phyloP scores from a whole-genome alignment of 1,140 invertebrate genomes.

The Wasmannia auropunctata region DNA sequence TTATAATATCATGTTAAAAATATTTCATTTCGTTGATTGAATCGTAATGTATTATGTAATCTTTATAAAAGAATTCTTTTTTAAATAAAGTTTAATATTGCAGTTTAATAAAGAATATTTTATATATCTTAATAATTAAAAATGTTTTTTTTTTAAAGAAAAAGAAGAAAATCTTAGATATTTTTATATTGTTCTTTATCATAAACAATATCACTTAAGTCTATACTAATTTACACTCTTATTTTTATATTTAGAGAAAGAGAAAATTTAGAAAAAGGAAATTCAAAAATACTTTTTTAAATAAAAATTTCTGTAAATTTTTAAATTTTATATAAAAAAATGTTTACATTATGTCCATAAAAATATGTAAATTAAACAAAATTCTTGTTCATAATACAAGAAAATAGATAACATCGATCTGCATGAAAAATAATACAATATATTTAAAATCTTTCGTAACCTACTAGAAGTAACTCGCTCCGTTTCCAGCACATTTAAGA shows the following conservation, averaged over 20 bases:
- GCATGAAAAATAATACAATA: background rate
- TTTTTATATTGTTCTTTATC: background rate
- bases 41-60: background rate
- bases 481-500: background rate
- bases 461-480: background rate
- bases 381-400: background rate
- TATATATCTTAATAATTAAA: background rate
- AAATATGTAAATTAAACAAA: conserved; percentile 3
- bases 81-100: background rate
- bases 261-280: background rate
- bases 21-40: background rate
- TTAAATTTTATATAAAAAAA: background rate
- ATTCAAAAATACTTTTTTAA: background rate
- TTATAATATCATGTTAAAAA: background rate
- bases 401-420: background rate
- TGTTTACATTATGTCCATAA: background rate
- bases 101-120: background rate
- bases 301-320: background rate
- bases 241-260: background rate
- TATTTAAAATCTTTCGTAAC: background rate
- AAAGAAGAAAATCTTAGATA: background rate
- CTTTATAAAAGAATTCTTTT: background rate
- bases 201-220: background rate
- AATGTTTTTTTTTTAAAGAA: too few relatives aligned
- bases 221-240: background rate